Base-by-base conservation (phyloP, 2,797 vertebrate species). In the Tapirus indicus region DNA sequence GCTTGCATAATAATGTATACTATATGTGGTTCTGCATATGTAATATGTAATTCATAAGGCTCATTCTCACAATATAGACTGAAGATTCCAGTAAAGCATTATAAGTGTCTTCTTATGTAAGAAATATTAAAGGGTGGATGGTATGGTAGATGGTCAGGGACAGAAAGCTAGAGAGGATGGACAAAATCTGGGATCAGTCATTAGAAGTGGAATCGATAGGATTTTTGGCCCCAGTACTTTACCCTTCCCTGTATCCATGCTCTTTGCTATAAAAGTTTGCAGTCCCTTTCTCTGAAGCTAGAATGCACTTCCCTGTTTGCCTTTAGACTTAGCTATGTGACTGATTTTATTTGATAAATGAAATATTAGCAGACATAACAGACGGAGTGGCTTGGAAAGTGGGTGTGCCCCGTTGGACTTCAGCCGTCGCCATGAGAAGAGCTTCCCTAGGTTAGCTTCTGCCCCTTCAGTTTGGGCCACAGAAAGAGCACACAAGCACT, bases 381-480 rank as follows among this genome's bases (percentile, higher is more conserved):
- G 21, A 49, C 41, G 2, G 21, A 54, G 12, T 11, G 18, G 16
- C 5, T 72, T 47, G 62, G 20, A n/a, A 77, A 52, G 21, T 79
- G 7, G 8, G 35, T 68, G 20, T 56, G 4, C 1, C 0, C 8
- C 18, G 7, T 6, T 52, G 23, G 25, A 8, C 29, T 66, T 38
- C 18, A 35, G 27, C 20, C 20, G 13, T 21, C 23, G 2, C 20
- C 3, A 10, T 0, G n/a, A 60, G 23, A 64, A 38, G 56, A 44
- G 7, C 5, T 71, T 77, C 25, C 38, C 32, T 44, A 18, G 27
- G 7, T 16, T 35, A 80, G 9, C 21, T 75, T 83, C 20, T 54
- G 7, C 5, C 3, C 1, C 38, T 35, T 62, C 2, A 2, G 6
- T 58, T 9, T 4, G 32, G 1, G 23, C 44, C 13, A 16, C 27